Percentiles rank a stretch among this genome's conserved stretches.
Conservation (phyloP, 2,113 vertebrate genomes). For the Sapajus apella region DNA sequence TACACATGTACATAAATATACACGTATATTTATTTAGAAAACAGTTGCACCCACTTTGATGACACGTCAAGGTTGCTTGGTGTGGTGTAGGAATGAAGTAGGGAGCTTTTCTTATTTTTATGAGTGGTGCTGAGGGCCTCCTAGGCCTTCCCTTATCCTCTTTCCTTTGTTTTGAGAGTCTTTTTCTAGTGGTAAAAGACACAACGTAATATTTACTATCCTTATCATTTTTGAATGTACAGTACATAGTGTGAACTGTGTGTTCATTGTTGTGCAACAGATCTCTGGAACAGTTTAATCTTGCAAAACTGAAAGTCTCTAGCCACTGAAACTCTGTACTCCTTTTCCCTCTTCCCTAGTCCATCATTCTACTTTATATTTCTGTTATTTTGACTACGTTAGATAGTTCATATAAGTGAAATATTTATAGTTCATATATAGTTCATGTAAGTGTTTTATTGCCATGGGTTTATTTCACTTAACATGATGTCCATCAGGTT, state of each 20-base stretch:
- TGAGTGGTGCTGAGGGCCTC: background rate
- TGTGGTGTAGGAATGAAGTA: background rate
- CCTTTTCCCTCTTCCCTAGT: background rate
- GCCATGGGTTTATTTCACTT: background rate
- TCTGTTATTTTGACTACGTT: background rate
- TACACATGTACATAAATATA: no score
- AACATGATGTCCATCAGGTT: background rate
- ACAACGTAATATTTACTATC: background rate
- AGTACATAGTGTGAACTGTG: background rate
- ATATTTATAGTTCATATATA: background rate
- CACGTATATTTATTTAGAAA: background rate
- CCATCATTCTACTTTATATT: background rate
- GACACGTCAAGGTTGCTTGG: background rate
- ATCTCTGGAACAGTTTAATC: background rate
- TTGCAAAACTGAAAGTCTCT: background rate
- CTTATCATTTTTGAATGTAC: background rate
- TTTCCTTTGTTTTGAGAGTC: background rate
- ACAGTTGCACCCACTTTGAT: accelerated
- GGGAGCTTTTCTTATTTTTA: background rate
- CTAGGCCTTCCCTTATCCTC: background rate
- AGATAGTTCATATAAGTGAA: background rate
- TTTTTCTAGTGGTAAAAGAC: background rate
- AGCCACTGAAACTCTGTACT: background rate
- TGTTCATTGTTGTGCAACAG: background rate
- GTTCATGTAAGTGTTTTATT: background rate